Conservation (phyloP, 1,140 invertebrate species). For the Drosophila sp. region DNA sequence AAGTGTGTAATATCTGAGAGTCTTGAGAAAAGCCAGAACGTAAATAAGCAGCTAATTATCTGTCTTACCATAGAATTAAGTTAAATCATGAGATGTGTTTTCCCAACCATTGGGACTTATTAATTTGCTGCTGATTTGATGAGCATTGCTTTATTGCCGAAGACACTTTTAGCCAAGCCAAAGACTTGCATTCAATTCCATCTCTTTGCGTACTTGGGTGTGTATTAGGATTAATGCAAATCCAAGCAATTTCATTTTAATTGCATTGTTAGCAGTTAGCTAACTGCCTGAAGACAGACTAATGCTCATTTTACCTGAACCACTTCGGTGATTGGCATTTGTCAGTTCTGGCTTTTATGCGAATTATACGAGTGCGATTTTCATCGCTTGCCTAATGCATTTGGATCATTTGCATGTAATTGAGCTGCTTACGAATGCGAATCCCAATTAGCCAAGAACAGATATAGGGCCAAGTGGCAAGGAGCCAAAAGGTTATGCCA, state of each 20-base stretch:
- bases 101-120: conserved; percentile 27
- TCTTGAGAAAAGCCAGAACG: no score
- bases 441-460: conserved; percentile 63
- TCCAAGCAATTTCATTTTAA: conserved; percentile 65
- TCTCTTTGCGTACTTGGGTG: not conserved
- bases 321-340: conserved; percentile 51
- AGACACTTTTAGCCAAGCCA: not conserved
- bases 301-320: conserved; percentile 40
- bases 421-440: conserved; percentile 31
- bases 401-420: conserved; percentile 47
- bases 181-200: not conserved
- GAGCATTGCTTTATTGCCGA: conserved; percentile 21
- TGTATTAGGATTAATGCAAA: conserved; percentile 49
- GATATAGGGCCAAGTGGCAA: not conserved
- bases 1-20: no score
- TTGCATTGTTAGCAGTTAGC: conserved; percentile 61
- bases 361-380: not conserved
- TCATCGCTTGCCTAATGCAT: conserved; percentile 46
- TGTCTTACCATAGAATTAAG: no score
- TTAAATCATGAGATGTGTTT: not conserved
- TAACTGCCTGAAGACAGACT: not conserved
- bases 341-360: conserved; percentile 17
- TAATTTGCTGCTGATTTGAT: conserved; percentile 36
- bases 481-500: conserved; percentile 13
- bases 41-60: no score